Conservation (phyloP, 2,888 invertebrate species). For the Macaria liturata region DNA sequence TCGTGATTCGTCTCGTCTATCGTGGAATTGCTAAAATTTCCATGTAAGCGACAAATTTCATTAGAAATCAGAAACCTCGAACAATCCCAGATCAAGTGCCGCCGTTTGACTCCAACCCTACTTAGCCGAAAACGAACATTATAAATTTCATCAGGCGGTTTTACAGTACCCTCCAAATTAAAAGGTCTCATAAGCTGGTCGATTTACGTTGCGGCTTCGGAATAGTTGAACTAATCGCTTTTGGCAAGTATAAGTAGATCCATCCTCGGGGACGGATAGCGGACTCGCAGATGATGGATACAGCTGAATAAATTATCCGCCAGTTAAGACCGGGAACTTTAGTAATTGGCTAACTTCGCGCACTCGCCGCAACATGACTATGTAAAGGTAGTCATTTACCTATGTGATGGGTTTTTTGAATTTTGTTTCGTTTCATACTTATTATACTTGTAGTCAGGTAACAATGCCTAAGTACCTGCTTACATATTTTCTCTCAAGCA, state of each 20-base stretch:
- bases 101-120: slow-evolving; percentile 1
- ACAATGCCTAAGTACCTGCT: too few relatives aligned
- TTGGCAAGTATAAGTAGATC: slow-evolving; percentile 53
- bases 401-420: too few relatives aligned
- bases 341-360: slow-evolving; percentile 45
- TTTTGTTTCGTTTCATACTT: too few relatives aligned
- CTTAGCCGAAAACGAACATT: slow-evolving; percentile 16
- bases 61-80: not conserved
- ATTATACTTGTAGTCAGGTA: too few relatives aligned
- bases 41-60: not conserved
- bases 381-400: not conserved
- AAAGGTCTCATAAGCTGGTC: slow-evolving; percentile 32
- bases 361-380: slow-evolving; percentile 36
- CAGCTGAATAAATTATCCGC: slow-evolving; percentile 64
- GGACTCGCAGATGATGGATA: slow-evolving; percentile 57
- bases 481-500: too few relatives aligned
- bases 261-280: slow-evolving; percentile 55
- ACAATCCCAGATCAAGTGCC: not conserved
- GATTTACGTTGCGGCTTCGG: slow-evolving; percentile 39
- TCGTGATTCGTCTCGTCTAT: not conserved
- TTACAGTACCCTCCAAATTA: slow-evolving; percentile 22
- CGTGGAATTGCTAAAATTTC: not conserved
- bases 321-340: slow-evolving; percentile 52
- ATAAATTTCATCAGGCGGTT: slow-evolving; percentile 28
- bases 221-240: slow-evolving; percentile 56